phyloP scores from a whole-genome alignment of 2,797 vertebrate species.

The Bradypus variegatus region DNA sequence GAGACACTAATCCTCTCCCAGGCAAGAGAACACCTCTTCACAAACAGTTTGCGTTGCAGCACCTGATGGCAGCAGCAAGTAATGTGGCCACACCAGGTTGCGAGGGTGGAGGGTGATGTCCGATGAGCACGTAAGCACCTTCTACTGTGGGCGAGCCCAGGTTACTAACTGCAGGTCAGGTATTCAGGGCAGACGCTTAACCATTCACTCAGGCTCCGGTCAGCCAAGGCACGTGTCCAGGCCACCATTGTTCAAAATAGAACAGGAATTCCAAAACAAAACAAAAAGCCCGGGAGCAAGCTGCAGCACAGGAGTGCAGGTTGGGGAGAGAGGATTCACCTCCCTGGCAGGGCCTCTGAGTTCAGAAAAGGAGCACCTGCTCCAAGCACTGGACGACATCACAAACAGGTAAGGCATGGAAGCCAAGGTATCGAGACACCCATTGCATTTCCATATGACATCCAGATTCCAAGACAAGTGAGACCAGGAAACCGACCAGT shows the following conservation, averaged over 20 bases:
- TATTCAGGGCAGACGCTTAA: conserved; percentile 3
- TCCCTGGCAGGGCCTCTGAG: background rate
- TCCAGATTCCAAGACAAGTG: background rate
- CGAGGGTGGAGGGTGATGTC: background rate
- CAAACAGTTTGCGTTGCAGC: background rate
- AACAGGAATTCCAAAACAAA: conserved; percentile 50
- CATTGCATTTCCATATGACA: background rate
- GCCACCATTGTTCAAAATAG: conserved; percentile 28
- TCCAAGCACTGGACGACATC: background rate
- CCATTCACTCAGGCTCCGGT: background rate
- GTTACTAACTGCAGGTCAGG: background rate
- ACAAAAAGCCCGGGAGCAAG: background rate
- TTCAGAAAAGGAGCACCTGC: background rate
- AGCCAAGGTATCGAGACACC: background rate
- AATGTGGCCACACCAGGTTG: background rate
- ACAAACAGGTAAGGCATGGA: background rate
- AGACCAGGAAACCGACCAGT: background rate
- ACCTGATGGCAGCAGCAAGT: background rate
- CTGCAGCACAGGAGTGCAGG: background rate
- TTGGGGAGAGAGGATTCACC: background rate
- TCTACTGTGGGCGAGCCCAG: background rate
- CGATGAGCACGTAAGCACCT: background rate
- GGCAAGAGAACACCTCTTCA: conserved; percentile 10
- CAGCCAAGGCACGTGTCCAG: conserved; percentile 12
- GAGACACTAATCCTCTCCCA: background rate